Conservation (phyloP, 2,797 vertebrate genomes). For the Protonibea diacanthus region DNA sequence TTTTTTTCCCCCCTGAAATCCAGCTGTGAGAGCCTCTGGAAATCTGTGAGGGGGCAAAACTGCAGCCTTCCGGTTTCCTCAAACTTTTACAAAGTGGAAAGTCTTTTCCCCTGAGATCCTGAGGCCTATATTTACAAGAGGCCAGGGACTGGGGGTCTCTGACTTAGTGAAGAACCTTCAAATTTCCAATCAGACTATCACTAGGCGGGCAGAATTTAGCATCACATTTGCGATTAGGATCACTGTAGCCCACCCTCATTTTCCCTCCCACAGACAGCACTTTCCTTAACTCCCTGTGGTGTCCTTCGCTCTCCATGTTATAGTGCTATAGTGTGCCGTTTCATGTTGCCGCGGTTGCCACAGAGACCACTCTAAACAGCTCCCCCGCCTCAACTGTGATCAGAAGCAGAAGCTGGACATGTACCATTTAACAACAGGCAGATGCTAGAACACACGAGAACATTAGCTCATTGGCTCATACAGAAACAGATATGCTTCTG, state of each 20-base stretch:
- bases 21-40: not conserved
- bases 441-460: slow-evolving; percentile 19
- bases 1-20: slow-evolving; percentile 6
- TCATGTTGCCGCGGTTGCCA: slow-evolving; percentile 60
- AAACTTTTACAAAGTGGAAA: slow-evolving; percentile 31
- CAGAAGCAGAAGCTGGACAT: slow-evolving; percentile 27
- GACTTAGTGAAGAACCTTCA: slow-evolving; percentile 6
- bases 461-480: not conserved
- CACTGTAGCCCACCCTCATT: slow-evolving; percentile 47
- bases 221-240: slow-evolving; percentile 57
- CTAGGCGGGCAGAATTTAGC: slow-evolving; percentile 56
- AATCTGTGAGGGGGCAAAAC: slow-evolving; percentile 27
- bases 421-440: slow-evolving; percentile 8
- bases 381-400: slow-evolving; percentile 32
- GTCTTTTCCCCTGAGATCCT: slow-evolving; percentile 17
- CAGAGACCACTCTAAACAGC: slow-evolving; percentile 62
- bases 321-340: slow-evolving; percentile 36
- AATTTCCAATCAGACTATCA: slow-evolving; percentile 50
- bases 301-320: slow-evolving; percentile 29
- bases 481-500: not conserved
- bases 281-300: slow-evolving; percentile 16
- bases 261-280: slow-evolving; percentile 51
- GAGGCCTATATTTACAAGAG: slow-evolving; percentile 59
- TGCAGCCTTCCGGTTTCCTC: slow-evolving; percentile 36
- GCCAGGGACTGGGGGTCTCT: slow-evolving; percentile 27